Evolutionary conservation across 2,888 invertebrate species (phyloP).

Genomic region (Drosophila paracracens): DNA sequence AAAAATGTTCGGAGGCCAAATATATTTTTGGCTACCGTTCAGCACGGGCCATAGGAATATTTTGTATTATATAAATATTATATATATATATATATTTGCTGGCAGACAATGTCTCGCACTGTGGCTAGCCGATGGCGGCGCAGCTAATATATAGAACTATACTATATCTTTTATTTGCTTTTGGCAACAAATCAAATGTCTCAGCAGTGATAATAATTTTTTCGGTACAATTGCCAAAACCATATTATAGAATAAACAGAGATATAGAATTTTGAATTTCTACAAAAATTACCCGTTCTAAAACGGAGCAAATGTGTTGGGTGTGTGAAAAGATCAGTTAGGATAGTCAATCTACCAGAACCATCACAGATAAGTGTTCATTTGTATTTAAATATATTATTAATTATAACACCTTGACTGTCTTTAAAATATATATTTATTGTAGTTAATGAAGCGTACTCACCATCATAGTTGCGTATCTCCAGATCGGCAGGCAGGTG

Average conservation of each 20-base stretch:
- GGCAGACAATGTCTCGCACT: constrained; percentile 67
- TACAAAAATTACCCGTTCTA: not conserved
- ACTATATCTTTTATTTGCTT: constrained; percentile 18
- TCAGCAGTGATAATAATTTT: constrained; percentile 20
- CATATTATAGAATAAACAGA: constrained; percentile 1
- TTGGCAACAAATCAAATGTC: constrained; percentile 58
- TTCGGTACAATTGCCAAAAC: constrained; percentile 30
- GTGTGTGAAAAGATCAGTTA: not conserved
- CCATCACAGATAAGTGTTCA: not conserved
- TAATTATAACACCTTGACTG: not conserved
- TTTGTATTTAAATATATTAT: not conserved
- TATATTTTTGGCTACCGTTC: constrained; percentile 65
- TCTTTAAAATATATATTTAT: not conserved
- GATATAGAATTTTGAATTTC: not conserved
- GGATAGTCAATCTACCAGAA: not conserved
- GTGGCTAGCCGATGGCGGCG: constrained; percentile 72
- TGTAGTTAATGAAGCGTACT: constrained; percentile 82
- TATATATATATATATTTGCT: constrained; percentile 2
- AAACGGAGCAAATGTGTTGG: not conserved
- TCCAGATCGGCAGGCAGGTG: constrained; percentile 88
- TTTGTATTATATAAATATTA: constrained; percentile 21
- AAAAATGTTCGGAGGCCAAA: constrained; percentile 55
- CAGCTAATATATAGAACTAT: constrained; percentile 48
- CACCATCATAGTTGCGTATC: constrained; percentile 94
- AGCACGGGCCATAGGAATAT: constrained; percentile 16